These are phyloP conservation scores for Eulacestoma nigropectus DNA, from an alignment of 2,113 vertebrate species.

Conservation along the genomic window DNA sequence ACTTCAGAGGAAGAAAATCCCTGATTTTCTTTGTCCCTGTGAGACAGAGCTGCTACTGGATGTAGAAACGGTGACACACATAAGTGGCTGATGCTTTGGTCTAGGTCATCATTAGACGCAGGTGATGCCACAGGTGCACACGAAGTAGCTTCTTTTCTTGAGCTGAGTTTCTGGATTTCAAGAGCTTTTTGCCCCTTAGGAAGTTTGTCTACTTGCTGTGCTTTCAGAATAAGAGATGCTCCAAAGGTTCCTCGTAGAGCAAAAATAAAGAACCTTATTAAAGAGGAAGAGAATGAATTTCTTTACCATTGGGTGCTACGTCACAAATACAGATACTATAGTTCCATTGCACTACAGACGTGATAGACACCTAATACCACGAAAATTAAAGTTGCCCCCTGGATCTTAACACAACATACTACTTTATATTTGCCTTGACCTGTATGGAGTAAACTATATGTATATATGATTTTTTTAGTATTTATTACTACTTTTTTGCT, in stretches of 20 bases:
- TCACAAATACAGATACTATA: neutral
- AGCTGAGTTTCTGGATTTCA: constrained; percentile 79
- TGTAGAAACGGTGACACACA: neutral
- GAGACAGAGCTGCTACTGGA: neutral
- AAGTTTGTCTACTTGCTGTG: constrained; percentile 79
- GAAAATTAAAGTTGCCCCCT: neutral
- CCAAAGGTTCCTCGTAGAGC: constrained; percentile 79
- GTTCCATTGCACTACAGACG: neutral
- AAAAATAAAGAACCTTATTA: constrained; percentile 80
- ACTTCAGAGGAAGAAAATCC: neutral
- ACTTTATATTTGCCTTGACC: neutral
- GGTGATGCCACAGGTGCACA: neutral
- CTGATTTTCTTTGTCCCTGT: neutral
- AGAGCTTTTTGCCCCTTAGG: constrained; percentile 64
- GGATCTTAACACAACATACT: neutral
- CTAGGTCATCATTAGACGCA: neutral
- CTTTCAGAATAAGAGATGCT: constrained; percentile 73
- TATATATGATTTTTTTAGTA: neutral
- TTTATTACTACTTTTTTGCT: neutral
- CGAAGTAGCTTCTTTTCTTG: neutral
- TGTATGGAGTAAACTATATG: neutral
- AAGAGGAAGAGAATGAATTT: neutral
- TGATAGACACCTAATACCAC: neutral
- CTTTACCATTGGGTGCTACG: neutral
- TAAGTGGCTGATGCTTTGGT: neutral